Conservation (phyloP, 2,113 vertebrate species). For the Alectura lathami region DNA sequence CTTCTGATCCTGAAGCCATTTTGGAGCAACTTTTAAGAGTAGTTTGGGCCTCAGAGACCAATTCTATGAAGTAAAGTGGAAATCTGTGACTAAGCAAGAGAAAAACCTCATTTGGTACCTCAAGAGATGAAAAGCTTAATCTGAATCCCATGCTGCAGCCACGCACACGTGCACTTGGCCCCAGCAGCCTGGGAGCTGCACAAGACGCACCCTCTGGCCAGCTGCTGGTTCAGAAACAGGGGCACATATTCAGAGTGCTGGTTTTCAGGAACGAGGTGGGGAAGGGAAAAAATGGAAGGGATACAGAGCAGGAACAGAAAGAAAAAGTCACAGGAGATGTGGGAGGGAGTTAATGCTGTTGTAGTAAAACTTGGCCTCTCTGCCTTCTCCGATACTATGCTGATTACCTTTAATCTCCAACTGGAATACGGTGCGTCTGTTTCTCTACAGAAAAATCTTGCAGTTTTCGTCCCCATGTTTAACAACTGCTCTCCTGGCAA, state of each 20-base stretch:
- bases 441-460: conserved; percentile 88
- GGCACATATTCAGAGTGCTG: accelerated
- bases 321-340: background rate
- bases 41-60: background rate
- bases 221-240: accelerated
- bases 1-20: background rate
- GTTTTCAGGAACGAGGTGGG: background rate
- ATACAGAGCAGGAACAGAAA: background rate
- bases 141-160: background rate
- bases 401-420: conserved; percentile 95
- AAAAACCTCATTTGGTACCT: background rate
- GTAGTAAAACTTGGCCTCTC: background rate
- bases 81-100: background rate
- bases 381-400: background rate
- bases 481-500: conserved; percentile 92
- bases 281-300: background rate
- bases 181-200: background rate
- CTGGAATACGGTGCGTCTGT: conserved; percentile 87
- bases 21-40: background rate
- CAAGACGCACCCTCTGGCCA: background rate
- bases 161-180: background rate
- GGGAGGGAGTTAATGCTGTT: background rate
- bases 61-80: background rate
- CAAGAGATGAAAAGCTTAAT: background rate
- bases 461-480: conserved; percentile 93